A percentile compares a stretch with the other conserved stretches of the same genome.
phyloP scores from a whole-genome alignment of 1,140 invertebrate genomes.

The Caenorhabditis elegans region DNA sequence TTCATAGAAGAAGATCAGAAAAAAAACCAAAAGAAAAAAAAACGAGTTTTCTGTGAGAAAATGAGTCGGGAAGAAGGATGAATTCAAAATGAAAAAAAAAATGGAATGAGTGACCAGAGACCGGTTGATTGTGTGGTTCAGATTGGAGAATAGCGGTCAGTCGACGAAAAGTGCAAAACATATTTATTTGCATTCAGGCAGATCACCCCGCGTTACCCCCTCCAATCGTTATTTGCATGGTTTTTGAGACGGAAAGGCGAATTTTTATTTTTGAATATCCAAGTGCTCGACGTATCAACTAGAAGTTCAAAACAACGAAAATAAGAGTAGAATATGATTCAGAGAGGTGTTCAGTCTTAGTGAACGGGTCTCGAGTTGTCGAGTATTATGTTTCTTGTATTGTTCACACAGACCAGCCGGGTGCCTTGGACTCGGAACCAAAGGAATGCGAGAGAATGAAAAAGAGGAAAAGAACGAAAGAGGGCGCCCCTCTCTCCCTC shows the following conservation, averaged over 20 bases:
- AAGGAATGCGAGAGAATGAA: neutral
- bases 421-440: slow-evolving; percentile 1
- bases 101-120: slow-evolving; percentile 19
- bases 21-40: neutral
- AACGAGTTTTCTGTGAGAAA: neutral
- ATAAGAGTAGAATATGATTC: neutral
- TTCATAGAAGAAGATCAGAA: neutral
- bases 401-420: neutral
- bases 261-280: neutral
- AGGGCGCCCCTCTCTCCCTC: neutral
- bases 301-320: neutral
- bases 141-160: neutral
- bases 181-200: slow-evolving; percentile 28
- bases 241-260: neutral
- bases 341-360: neutral
- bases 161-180: slow-evolving; percentile 30
- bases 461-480: neutral
- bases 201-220: neutral
- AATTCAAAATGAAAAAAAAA: neutral
- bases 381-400: slow-evolving; percentile 22
- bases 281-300: neutral
- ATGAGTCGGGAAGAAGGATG: neutral
- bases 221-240: neutral
- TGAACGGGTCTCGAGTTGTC: neutral
- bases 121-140: slow-evolving; percentile 11